phyloP scores from a whole-genome alignment of 2,797 vertebrate species.

The Falco peregrinus region DNA sequence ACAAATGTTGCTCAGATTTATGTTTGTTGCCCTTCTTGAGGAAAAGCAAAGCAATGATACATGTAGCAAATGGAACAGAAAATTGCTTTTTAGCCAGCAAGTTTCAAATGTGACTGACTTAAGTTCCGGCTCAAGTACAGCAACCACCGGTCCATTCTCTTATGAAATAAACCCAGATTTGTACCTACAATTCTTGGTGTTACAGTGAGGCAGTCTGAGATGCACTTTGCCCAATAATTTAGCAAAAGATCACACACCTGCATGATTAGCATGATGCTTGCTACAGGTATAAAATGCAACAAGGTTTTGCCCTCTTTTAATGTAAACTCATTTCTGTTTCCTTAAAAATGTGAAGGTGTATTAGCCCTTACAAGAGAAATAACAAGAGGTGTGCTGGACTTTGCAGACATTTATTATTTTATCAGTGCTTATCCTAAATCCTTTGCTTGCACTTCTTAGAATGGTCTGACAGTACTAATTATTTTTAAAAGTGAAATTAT shows the following conservation, averaged over 20 bases:
- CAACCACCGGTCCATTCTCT: not conserved
- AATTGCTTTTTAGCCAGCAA: not conserved
- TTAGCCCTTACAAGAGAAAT: not conserved
- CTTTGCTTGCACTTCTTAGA: not conserved
- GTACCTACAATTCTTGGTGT: not conserved
- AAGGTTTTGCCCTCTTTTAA: not conserved
- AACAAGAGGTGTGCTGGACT: not conserved
- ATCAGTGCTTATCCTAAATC: not conserved
- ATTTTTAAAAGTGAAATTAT: not conserved
- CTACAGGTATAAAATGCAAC: not conserved
- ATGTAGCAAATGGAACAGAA: not conserved
- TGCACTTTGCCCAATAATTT: not conserved
- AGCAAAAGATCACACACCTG: not conserved
- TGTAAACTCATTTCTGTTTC: not conserved
- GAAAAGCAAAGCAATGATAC: not conserved
- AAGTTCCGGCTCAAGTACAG: not conserved
- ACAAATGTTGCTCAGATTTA: conserved; percentile 21
- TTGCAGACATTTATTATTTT: not conserved
- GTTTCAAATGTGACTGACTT: not conserved
- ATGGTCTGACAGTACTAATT: not conserved
- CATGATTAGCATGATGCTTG: not conserved
- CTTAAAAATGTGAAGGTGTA: not conserved
- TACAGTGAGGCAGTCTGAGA: not conserved
- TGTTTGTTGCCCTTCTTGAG: not conserved
- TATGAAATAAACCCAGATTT: not conserved